Percentiles rank a stretch among this genome's conserved stretches.
These are phyloP conservation scores for Theonella swinhoei DNA, from an alignment of 37 sponge, comb jelly and placozoan species.

Conservation along the genomic window DNA sequence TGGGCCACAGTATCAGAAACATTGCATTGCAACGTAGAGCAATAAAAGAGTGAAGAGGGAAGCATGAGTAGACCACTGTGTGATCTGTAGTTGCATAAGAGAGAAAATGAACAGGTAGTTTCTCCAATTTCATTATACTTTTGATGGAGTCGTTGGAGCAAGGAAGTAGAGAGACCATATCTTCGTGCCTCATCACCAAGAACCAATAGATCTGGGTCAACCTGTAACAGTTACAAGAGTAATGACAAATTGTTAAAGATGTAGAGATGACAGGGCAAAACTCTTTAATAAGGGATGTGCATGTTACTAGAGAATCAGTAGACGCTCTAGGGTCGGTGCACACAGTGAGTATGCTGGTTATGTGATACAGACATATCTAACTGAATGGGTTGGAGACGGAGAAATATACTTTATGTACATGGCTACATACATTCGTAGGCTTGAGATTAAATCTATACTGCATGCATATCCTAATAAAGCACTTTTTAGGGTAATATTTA, in stretches of 20 bases:
- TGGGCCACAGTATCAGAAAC: neutral
- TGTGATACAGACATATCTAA: too few species aligned
- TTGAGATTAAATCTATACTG: too few species aligned
- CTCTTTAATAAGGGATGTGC: neutral
- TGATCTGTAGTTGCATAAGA: slow-evolving; percentile 28
- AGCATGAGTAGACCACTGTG: slow-evolving; percentile 3
- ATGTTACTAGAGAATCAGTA: too few species aligned
- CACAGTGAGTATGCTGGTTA: too few species aligned
- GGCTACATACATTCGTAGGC: too few species aligned
- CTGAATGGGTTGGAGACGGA: too few species aligned
- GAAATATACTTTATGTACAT: too few species aligned
- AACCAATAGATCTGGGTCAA: slow-evolving; percentile 72
- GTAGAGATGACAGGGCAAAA: too few species aligned
- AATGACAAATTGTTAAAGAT: too few species aligned
- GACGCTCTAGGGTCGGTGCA: too few species aligned
- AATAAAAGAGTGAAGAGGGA: slow-evolving; percentile 30
- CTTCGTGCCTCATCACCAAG: slow-evolving; percentile 61
- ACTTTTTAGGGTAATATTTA: too few species aligned
- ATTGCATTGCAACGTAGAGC: slow-evolving; percentile 4
- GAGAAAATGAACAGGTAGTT: neutral
- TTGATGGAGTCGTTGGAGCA: slow-evolving; percentile 55
- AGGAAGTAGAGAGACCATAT: slow-evolving; percentile 61
- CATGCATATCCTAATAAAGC: too few species aligned
- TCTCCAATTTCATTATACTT: neutral
- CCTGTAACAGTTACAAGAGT: slow-evolving; percentile 49